phyloP scores from a whole-genome alignment of 30 jellyfish, hydroid and myxozoan genomes.

The Aurelia sp. region DNA sequence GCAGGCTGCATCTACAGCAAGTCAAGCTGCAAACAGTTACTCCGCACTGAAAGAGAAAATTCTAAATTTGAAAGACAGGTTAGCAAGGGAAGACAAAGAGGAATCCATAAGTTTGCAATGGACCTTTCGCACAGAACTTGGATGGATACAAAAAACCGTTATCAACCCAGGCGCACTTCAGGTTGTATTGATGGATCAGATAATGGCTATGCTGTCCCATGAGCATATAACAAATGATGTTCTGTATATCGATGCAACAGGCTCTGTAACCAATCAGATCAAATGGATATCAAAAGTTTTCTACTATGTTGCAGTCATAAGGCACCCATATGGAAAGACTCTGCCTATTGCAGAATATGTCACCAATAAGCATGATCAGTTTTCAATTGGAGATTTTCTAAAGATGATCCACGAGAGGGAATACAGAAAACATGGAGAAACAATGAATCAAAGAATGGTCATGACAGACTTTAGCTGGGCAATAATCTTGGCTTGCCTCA shows the following conservation, averaged over 20 bases:
- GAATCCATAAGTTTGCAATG: background rate
- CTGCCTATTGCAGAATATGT: no score
- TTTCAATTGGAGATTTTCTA: conserved; percentile 21
- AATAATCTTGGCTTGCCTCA: conserved; percentile 22
- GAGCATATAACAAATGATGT: no score
- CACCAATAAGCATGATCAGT: conserved; percentile 37
- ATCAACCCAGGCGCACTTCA: no score
- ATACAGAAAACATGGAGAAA: background rate
- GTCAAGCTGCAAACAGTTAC: conserved; percentile 6
- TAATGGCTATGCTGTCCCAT: no score
- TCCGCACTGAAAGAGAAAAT: background rate
- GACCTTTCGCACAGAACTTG: conserved; percentile 24
- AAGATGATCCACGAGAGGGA: conserved; percentile 27
- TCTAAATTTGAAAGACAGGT: background rate
- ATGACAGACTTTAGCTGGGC: conserved; percentile 43
- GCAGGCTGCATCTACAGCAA: conserved; percentile 11
- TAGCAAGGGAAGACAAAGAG: conserved; percentile 19
- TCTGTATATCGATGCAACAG: no score
- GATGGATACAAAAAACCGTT: conserved; percentile 32
- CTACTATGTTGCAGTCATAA: no score
- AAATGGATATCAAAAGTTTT: no score
- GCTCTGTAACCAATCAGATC: no score
- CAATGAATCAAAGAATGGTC: conserved; percentile 13
- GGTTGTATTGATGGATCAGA: no score
- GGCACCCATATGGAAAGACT: no score